phyloP scores from a whole-genome alignment of 2,113 vertebrate genomes.

The Cololabis saira region DNA sequence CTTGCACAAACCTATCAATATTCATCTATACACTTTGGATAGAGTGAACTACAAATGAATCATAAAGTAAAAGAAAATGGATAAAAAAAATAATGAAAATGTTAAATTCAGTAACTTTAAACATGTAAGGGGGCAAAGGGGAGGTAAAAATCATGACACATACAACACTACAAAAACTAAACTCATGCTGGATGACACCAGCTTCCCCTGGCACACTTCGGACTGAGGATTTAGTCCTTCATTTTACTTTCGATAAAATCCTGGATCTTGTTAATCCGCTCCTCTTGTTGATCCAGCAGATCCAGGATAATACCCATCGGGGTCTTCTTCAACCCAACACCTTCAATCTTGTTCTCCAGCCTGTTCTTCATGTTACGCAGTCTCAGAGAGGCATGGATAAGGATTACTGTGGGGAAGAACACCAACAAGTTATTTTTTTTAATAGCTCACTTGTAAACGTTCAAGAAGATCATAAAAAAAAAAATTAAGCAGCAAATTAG shows the following conservation, averaged over 20 bases:
- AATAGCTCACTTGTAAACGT: background rate
- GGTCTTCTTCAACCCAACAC: conserved; percentile 91
- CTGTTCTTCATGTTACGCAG: conserved; percentile 96
- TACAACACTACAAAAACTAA: conserved; percentile 19
- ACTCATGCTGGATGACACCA: conserved; percentile 21
- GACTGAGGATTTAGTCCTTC: conserved; percentile 82
- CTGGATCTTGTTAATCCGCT: conserved; percentile 89
- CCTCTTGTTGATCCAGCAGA: conserved; percentile 95
- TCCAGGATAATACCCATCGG: conserved; percentile 95
- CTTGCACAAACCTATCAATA: conserved; percentile 34
- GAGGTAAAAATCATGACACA: conserved; percentile 16
- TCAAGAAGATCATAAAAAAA: conserved; percentile 6
- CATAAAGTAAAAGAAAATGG: conserved; percentile 10
- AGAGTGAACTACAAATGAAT: conserved; percentile 9
- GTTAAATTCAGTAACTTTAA: conserved; percentile 23
- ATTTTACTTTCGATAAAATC: conserved; percentile 89
- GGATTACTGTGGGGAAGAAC: conserved; percentile 84
- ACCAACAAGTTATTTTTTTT: background rate
- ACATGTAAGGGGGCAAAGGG: background rate
- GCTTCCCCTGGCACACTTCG: conserved; percentile 7
- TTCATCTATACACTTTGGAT: conserved; percentile 8
- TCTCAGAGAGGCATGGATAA: conserved; percentile 93
- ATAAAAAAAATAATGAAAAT: conserved; percentile 25
- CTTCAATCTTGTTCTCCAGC: conserved; percentile 96
- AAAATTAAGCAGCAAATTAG: conserved; percentile 13